Evolutionary conservation across 2,113 vertebrate genomes (phyloP).

Genomic region (Brachyhypopomus gauderio): DNA sequence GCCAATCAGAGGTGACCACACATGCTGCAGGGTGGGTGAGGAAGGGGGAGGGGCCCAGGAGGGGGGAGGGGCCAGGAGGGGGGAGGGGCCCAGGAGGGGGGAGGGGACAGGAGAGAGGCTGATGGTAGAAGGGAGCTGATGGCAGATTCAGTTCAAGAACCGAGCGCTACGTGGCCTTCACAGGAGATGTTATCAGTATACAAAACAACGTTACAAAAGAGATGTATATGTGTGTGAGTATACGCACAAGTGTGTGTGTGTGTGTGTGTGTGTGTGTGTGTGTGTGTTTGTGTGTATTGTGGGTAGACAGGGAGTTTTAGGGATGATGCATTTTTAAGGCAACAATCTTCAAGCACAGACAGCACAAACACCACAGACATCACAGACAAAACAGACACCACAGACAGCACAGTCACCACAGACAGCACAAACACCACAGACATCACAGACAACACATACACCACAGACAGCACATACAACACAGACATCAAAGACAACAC

Average conservation of each 20-base stretch:
- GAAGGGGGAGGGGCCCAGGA: background rate
- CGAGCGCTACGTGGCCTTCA: background rate
- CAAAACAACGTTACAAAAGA: background rate
- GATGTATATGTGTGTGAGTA: slow-evolving; percentile 8
- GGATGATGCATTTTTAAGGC: too few species aligned
- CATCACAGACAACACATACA: too few species aligned
- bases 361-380: too few species aligned
- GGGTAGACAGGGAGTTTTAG: too few species aligned
- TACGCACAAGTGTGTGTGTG: background rate
- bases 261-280: background rate
- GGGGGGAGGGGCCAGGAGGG: background rate
- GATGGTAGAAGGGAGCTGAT: background rate
- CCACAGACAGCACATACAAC: too few species aligned
- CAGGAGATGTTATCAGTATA: background rate
- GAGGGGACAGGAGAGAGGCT: background rate
- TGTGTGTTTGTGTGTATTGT: background rate
- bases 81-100: background rate
- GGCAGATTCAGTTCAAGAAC: background rate
- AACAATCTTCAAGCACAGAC: too few species aligned
- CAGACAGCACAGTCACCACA: too few species aligned
- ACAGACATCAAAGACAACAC: too few species aligned
- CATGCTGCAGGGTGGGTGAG: background rate
- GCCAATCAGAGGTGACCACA: background rate
- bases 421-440: too few species aligned
- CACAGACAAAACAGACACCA: too few species aligned